Conservation (phyloP, 2,888 invertebrate genomes). For the Xanthia togata region DNA sequence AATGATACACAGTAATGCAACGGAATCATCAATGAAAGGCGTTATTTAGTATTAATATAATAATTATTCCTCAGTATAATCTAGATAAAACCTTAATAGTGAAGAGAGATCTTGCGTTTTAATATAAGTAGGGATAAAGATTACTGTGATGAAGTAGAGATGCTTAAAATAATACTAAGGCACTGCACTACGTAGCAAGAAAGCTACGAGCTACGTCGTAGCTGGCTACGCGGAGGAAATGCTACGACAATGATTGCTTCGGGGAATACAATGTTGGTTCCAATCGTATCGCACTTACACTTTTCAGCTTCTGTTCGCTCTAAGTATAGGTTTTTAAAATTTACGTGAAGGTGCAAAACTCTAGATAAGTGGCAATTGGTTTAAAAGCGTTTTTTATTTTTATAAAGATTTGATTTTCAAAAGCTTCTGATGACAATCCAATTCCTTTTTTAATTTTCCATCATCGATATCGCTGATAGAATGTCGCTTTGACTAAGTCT, state of each 20-base stretch:
- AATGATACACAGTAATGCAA: background rate
- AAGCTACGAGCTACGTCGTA: constrained; percentile 34
- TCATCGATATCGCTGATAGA: background rate
- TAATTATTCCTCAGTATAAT: too few species aligned
- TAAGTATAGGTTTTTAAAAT: background rate
- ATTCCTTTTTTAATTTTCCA: background rate
- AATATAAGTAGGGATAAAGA: background rate
- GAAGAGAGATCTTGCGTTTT: background rate
- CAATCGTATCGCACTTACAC: background rate
- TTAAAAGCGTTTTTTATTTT: background rate
- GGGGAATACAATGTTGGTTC: background rate
- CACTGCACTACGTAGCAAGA: background rate
- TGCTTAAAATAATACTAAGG: background rate
- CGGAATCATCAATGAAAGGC: too few species aligned
- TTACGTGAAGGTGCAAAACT: background rate
- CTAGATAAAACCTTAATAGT: too few species aligned
- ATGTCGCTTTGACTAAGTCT: background rate
- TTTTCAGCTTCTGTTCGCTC: background rate
- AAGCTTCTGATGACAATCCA: background rate
- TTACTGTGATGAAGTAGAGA: background rate
- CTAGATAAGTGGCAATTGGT: background rate
- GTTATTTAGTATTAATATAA: too few species aligned
- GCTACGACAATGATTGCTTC: constrained; percentile 27
- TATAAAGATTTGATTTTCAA: background rate
- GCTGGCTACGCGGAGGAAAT: constrained; percentile 20